These are phyloP conservation scores for Horisme vitalbata DNA, from an alignment of 2,888 invertebrate genomes.

Conservation along the genomic window DNA sequence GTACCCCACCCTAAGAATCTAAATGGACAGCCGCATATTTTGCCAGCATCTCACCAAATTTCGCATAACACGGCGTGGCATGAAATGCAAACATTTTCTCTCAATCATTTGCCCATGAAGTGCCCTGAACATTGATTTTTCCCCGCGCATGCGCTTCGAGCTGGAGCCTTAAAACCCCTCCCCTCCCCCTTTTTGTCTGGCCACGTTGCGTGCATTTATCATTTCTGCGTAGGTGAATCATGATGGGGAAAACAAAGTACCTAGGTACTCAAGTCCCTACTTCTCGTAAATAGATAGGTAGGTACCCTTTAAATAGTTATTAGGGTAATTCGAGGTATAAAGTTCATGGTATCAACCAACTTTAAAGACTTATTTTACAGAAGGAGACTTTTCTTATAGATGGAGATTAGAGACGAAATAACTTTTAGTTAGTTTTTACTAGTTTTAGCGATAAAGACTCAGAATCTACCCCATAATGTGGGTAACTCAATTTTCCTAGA, in stretches of 20 bases:
- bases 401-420: no score
- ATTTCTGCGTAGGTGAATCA: slow-evolving; percentile 11
- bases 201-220: slow-evolving; percentile 10
- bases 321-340: no score
- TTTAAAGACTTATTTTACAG: no score
- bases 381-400: no score
- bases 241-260: not conserved
- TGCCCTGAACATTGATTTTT: slow-evolving; percentile 34
- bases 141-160: slow-evolving; percentile 25
- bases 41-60: not conserved
- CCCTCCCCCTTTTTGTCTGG: slow-evolving; percentile 5
- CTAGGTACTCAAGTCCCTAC: not conserved
- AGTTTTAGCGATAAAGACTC: no score
- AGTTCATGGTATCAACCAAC: no score
- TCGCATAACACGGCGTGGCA: slow-evolving; percentile 5
- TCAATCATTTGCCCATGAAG: slow-evolving; percentile 21
- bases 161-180: not conserved
- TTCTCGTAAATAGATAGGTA: not conserved
- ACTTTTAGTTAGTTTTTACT: no score
- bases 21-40: not conserved
- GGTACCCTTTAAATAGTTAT: no score
- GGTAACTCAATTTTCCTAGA: no score
- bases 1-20: not conserved
- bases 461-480: no score
- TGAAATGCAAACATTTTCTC: slow-evolving; percentile 4